Conservation (phyloP, 2,797 vertebrate species). For the Chaunax sp. region DNA sequence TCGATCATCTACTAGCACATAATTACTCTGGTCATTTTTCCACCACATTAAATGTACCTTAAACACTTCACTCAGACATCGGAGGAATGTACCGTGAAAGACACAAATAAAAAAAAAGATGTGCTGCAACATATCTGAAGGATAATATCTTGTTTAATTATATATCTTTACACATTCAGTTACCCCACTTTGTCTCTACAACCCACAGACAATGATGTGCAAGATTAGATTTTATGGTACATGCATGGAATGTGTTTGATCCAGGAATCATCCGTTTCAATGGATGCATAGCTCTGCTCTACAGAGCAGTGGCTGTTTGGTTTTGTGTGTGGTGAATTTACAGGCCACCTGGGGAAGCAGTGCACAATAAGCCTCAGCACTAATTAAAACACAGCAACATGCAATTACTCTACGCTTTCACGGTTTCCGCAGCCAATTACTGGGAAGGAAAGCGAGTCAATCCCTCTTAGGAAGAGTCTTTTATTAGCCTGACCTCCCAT, state of each 20-base stretch:
- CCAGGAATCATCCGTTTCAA: conserved; percentile 4
- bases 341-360: conserved; percentile 67
- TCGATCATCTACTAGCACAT: conserved; percentile 2
- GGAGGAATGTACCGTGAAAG: neutral
- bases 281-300: neutral
- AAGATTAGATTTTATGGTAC: neutral
- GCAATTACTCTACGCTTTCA: conserved; percentile 71
- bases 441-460: conserved; percentile 47
- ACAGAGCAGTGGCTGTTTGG: conserved; percentile 22
- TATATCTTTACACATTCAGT: neutral
- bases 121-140: neutral
- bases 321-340: conserved; percentile 51
- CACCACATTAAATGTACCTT: conserved; percentile 10
- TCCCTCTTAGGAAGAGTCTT: conserved; percentile 36
- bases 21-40: neutral
- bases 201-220: neutral
- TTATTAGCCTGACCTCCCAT: conserved; percentile 43
- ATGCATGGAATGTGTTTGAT: neutral
- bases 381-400: conserved; percentile 80
- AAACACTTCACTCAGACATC: neutral
- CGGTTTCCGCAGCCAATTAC: conserved; percentile 71
- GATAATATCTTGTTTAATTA: neutral
- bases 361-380: conserved; percentile 57
- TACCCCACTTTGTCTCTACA: neutral
- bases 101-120: neutral